phyloP scores from a whole-genome alignment of 2,888 invertebrate genomes.

The Eilema griseolum region DNA sequence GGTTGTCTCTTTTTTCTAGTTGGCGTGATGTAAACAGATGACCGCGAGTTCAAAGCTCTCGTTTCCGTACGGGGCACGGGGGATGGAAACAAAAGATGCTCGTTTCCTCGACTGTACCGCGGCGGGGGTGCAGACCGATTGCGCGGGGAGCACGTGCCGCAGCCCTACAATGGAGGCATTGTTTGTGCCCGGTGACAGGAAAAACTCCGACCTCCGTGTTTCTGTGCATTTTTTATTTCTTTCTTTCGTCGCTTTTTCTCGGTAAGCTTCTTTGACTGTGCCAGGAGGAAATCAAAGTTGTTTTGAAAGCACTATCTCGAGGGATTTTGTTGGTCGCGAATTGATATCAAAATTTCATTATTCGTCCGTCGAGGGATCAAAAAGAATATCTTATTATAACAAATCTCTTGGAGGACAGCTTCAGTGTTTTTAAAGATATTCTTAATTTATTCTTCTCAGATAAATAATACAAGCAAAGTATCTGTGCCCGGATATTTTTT shows the following conservation, averaged over 20 bases:
- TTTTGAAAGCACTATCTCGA: slow-evolving; percentile 68
- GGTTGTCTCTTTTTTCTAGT: slow-evolving; percentile 72
- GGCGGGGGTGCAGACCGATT: slow-evolving; percentile 56
- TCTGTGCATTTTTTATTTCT: slow-evolving; percentile 85
- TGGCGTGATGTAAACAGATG: slow-evolving; percentile 82
- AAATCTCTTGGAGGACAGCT: slow-evolving; percentile 30
- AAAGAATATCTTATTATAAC: slow-evolving; percentile 36
- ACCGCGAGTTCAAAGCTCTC: slow-evolving; percentile 83
- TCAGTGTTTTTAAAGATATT: slow-evolving; percentile 29
- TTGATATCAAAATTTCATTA: slow-evolving; percentile 50
- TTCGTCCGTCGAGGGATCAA: slow-evolving; percentile 33
- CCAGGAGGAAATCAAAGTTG: slow-evolving; percentile 78
- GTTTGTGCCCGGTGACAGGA: slow-evolving; percentile 87
- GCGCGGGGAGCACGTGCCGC: slow-evolving; percentile 55
- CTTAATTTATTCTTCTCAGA: slow-evolving; percentile 19
- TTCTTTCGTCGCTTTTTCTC: slow-evolving; percentile 72
- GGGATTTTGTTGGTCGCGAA: slow-evolving; percentile 49
- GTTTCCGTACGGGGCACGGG: slow-evolving; percentile 72
- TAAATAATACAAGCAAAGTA: slow-evolving; percentile 3
- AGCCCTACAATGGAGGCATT: slow-evolving; percentile 81
- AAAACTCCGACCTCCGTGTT: slow-evolving; percentile 87
- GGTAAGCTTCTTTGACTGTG: slow-evolving; percentile 80
- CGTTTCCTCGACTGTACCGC: slow-evolving; percentile 79
- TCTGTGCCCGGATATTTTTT: not conserved
- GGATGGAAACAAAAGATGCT: slow-evolving; percentile 85